These are phyloP conservation scores for Rhyacichthys aspro DNA, from an alignment of 2,797 vertebrate species.

Conservation along the genomic window DNA sequence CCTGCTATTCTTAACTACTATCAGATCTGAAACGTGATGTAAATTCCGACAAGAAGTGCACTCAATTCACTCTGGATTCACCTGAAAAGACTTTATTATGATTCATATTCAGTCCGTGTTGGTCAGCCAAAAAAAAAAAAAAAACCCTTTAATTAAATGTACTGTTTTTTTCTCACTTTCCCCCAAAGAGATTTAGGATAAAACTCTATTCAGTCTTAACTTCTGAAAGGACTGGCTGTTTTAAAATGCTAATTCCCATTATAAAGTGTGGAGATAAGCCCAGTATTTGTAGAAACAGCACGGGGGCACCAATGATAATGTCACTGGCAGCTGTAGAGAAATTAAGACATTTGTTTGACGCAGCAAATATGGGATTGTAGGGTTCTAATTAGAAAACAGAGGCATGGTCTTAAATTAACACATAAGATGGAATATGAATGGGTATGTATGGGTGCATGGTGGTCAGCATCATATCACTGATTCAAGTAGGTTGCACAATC, in stretches of 20 bases:
- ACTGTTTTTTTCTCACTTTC: not conserved
- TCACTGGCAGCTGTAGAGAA: no score
- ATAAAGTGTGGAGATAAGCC: constrained; percentile 2
- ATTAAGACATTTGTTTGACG: constrained; percentile 7
- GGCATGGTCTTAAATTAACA: no score
- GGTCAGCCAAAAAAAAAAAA: constrained; percentile 26
- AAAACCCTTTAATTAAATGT: constrained; percentile 26
- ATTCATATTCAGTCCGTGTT: not conserved
- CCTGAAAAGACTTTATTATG: not conserved
- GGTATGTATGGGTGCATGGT: no score
- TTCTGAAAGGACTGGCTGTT: not conserved
- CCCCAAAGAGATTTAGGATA: constrained; percentile 21
- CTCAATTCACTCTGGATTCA: not conserved
- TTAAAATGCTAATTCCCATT: constrained; percentile 2
- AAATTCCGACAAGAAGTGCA: not conserved
- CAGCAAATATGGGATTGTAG: constrained; percentile 2
- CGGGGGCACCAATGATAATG: not conserved
- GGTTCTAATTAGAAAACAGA: no score
- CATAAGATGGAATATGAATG: no score
- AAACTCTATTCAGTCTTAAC: constrained; percentile 2
- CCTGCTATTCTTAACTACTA: no score
- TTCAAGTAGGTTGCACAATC: no score
- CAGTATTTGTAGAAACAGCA: not conserved
- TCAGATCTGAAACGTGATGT: no score
- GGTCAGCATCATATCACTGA: no score